Conservation (phyloP, 2,888 invertebrate species). For the Ophonus ardosiacus region DNA sequence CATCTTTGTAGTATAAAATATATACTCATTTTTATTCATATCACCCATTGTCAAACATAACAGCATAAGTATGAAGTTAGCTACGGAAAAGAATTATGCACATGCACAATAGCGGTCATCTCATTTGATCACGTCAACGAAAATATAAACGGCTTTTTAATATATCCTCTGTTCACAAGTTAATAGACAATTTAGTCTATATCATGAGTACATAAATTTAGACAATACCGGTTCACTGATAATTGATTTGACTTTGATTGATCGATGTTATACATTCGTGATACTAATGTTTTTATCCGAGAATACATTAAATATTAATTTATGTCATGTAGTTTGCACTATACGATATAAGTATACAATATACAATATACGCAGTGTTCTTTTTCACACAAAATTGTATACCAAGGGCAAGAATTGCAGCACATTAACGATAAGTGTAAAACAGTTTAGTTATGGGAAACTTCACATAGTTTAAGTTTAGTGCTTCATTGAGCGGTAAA, state of each 20-base stretch:
- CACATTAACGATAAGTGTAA: not conserved
- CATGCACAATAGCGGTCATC: no score
- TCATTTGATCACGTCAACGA: not conserved
- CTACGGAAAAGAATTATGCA: no score
- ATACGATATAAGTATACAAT: not conserved
- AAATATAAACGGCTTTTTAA: not conserved
- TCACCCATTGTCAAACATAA: no score
- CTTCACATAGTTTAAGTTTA: conserved; percentile 20
- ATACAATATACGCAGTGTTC: not conserved
- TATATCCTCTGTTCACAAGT: not conserved
- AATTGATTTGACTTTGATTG: conserved; percentile 41
- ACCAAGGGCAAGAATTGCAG: not conserved
- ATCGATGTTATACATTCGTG: not conserved
- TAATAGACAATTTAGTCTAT: not conserved
- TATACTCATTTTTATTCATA: no score
- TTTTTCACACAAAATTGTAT: not conserved
- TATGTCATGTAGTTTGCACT: not conserved
- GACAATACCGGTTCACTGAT: conserved; percentile 12
- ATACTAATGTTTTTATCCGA: not conserved
- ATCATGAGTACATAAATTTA: conserved; percentile 23
- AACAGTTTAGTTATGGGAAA: conserved; percentile 10
- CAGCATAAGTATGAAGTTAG: no score
- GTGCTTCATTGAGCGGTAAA: not conserved
- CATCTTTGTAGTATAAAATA: no score
- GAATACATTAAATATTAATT: conserved; percentile 6